Evolutionary conservation across 2,888 invertebrate species (phyloP).

Genomic region (Dione vanillae): DNA sequence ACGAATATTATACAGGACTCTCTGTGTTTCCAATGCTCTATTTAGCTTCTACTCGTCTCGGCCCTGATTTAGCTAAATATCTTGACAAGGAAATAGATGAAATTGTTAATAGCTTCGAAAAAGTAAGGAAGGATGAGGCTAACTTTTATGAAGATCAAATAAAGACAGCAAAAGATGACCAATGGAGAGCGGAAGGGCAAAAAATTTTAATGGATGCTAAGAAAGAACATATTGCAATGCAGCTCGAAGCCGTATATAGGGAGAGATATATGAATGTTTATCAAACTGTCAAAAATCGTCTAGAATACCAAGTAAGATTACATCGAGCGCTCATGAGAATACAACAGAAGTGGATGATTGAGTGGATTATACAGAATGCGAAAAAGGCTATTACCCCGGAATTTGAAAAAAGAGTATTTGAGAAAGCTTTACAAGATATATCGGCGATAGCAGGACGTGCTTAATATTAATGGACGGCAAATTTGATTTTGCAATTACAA

Average conservation of each 20-base stretch:
- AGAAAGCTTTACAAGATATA: conserved; percentile 93
- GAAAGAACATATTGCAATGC: conserved; percentile 95
- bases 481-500: neutral
- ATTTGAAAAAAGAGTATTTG: conserved; percentile 93
- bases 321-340: conserved; percentile 90
- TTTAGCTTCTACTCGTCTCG: conserved; percentile 86
- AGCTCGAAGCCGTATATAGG: conserved; percentile 96
- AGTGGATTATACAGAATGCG: conserved; percentile 94
- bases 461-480: conserved; percentile 25
- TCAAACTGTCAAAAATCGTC: conserved; percentile 87
- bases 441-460: conserved; percentile 84
- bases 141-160: conserved; percentile 78
- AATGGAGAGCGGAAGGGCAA: conserved; percentile 91
- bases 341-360: conserved; percentile 96
- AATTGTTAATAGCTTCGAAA: conserved; percentile 77
- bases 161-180: conserved; percentile 86
- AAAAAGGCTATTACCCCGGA: conserved; percentile 93
- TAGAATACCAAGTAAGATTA: conserved; percentile 95
- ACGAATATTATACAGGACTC: conserved; percentile 93
- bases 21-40: conserved; percentile 87
- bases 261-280: conserved; percentile 83
- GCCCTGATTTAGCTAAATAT: conserved; percentile 83
- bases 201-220: conserved; percentile 91
- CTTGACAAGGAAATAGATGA: conserved; percentile 89
- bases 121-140: conserved; percentile 80